Base-by-base conservation (phyloP, 2,113 vertebrate species). In the Phrynocephalus versicolor region DNA sequence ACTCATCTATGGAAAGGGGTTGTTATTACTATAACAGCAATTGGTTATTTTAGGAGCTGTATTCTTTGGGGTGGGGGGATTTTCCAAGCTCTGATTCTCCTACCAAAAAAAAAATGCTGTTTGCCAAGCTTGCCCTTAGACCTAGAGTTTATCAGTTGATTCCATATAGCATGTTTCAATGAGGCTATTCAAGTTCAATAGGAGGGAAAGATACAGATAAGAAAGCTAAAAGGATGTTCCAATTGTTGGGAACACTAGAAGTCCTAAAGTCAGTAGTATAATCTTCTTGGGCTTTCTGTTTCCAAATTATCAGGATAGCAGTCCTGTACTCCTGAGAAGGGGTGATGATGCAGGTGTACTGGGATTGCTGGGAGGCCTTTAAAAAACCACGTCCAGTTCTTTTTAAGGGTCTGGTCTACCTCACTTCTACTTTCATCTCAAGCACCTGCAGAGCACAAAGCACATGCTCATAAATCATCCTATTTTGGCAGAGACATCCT, bases 401-500 rank as follows among this genome's bases (percentile, higher is more conserved):
- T n/a, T 51, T 60, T 67, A 74, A 9, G 55, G 35, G 15, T 5
- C 1, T 80, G 27, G 45, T 30, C 72, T 71, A 27, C 62, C 21
- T 57, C 27, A 51, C 7, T 30, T 30, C 70, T 64, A 21, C 45
- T 4, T 1, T 0, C 0, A 39, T 75, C 76, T 55, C 0, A 0
- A n/a, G 67, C 6, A 71, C 13, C 30, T 6, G 18, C 37, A 45
- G 12, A 73, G 35, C 16, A 81, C 0, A 0, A 77, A 89, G 37
- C 81, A 85, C 18, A 76, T 55, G 84, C 51, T 70, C 0, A 0
- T 39, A 35, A 60, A 0, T 0, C 78, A 82, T 86, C 81, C 85
- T 58, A 89, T 88, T 90, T 89, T 84, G 88, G 51, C 88, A 94
- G 13, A 0, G 70, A 55, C 0, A 64, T 77, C 86, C 83, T 65